Base-by-base conservation (phyloP, 2,888 invertebrate species). In the Cryptops parisi region DNA sequence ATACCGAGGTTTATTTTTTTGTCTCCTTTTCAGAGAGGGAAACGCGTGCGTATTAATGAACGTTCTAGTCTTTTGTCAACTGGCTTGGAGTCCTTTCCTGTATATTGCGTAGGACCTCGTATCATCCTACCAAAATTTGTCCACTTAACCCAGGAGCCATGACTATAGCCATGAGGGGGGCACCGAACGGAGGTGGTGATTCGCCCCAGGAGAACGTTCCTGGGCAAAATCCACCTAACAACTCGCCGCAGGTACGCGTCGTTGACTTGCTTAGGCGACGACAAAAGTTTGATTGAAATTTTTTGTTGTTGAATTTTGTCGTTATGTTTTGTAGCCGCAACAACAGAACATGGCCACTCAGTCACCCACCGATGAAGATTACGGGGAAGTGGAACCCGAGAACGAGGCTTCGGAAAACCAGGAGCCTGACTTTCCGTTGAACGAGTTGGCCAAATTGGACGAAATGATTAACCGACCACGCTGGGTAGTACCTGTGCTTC, bases 401-500 rank as follows among this genome's bases (percentile, higher is more conserved):
- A 17, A 17, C 15, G 49, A 49, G n/a, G 9, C 40, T n/a, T 52
- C 55, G 9, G 59, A 59, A 22, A 58, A 55, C 45, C 58, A 59
- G 43, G 78, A 78, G 62, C 78, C 78, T 17, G 78, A 78, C 59
- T 96, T 94, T 77, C 94, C 94, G 58, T 78, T 82, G 65, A 79
- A 81, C 48, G 89, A 91, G 71, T 74, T 96, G 67, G 80, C 82
- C 61, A 81, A 84, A 62, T 75, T 96, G 63, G 93, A 94, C 73
- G 93, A 93, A 69, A 94, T 94, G 78, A 91, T 96, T 68, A 90
- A 90, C 63, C 84, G 85, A 73, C 84, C 91, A 55, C 78, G 94
- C 64, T 96, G 96, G 96, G 90, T 96, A 58, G 94, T 96, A 50
- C 96, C 96, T 33, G 96, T 96, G 51, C 73, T 96, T 64, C 93